phyloP scores from a whole-genome alignment of 37 sponge, comb jelly and placozoan species.

The Dysidea cf. avara region DNA sequence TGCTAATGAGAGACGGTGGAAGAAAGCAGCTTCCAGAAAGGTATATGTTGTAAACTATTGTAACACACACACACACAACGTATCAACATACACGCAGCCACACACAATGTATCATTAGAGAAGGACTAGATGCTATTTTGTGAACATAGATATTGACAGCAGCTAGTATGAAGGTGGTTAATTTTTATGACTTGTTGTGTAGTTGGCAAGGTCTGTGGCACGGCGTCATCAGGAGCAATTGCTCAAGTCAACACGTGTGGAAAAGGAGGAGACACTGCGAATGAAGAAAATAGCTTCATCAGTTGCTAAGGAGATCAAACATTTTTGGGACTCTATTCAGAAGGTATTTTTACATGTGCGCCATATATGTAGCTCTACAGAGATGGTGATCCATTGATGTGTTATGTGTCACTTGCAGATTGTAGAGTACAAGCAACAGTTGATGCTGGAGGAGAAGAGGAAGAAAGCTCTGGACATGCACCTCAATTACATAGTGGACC shows the following conservation, averaged over 20 bases:
- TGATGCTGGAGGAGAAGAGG: slow-evolving; percentile 78
- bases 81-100: slow-evolving; percentile 2
- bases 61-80: not conserved
- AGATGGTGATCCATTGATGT: not conserved
- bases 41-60: slow-evolving; percentile 21
- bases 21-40: slow-evolving; percentile 80
- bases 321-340: slow-evolving; percentile 83
- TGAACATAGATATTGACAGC: slow-evolving; percentile 7
- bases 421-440: slow-evolving; percentile 78
- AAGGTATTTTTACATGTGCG: slow-evolving; percentile 33
- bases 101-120: slow-evolving; percentile 2
- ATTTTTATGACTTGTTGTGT: not conserved
- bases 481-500: slow-evolving; percentile 87
- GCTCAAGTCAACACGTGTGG: slow-evolving; percentile 40
- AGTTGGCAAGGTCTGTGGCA: slow-evolving; percentile 70
- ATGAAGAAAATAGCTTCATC: slow-evolving; percentile 84
- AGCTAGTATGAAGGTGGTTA: not conserved
- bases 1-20: slow-evolving; percentile 92
- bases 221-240: slow-evolving; percentile 75
- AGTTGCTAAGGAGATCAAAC: slow-evolving; percentile 91
- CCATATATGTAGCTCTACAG: not conserved
- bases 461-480: slow-evolving; percentile 88
- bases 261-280: slow-evolving; percentile 71
- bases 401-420: slow-evolving; percentile 21
- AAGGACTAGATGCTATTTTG: not conserved